Evolutionary conservation across 1,140 invertebrate genomes (phyloP), one percentile per base, ranked within the genome.

Genomic region (Drosophila varians): DNA sequence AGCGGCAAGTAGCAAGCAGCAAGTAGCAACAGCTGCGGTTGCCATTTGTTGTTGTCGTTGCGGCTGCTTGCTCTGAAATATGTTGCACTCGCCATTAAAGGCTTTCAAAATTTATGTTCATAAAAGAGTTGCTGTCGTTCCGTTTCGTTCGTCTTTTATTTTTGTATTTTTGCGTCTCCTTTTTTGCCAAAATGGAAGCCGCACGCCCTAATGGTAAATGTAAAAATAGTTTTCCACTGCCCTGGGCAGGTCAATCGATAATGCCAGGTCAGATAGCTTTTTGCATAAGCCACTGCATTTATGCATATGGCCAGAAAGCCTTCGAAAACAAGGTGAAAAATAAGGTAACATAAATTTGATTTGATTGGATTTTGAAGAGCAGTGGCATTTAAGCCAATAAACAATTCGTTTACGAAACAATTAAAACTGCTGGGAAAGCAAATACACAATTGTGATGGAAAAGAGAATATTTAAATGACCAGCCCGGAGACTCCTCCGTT

Each of bases 71-170:
- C 16, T 34, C 68, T 66, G 56, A 75, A 72, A 75, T 75, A 75
- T 75, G 71, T 55, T 77, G 65, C 26, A 38, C 68, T 74, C 64
- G 60, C 80, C 80, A 87, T 87, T 86, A 86, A 86, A 86, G 80
- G 80, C 80, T 70, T 69, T 72, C 61, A 60, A 73, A 86, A 86
- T 86, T 86, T 86, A 86, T 86, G 80, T 76, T 77, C 74, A 68
- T 74, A 77, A 86, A 86, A 87, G 73, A 72, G 52, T 75, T 31
- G 61, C 60, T 66, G 64, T 74, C 61, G 28, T 52, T 78, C 57
- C 43, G 46, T 55, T 25, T 56, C 42, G 51, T 47, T 12, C 36
- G 51, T 68, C 49, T 54, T 57, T 62, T 55, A 64, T 72, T 55
- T 75, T 51, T 46, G n/a, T n/a, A 21, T 19, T 45, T 19, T 21